Percentiles rank a stretch among this genome's conserved stretches.
phyloP scores from a whole-genome alignment of 37 sponge, comb jelly and placozoan genomes.

The Halichondria panicea region DNA sequence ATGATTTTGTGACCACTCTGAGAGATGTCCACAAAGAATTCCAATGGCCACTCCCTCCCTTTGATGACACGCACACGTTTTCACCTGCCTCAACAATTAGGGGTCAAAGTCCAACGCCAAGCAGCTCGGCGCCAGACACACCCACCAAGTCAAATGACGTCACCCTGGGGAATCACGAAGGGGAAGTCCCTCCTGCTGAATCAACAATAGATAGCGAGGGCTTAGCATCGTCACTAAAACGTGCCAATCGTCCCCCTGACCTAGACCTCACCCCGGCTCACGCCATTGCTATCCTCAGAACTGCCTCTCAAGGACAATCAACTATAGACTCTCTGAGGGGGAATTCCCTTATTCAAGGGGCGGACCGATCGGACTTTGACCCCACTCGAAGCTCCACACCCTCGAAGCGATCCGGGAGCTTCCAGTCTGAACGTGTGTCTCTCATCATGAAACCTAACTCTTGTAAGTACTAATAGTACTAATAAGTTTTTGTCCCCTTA shows the following conservation, averaged over 20 bases:
- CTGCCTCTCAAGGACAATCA: too few species aligned
- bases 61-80: background rate
- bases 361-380: conserved; percentile 4
- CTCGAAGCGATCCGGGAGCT: conserved; percentile 27
- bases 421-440: conserved; percentile 44
- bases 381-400: conserved; percentile 55
- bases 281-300: too few species aligned
- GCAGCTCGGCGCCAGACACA: background rate
- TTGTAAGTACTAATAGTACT: conserved; percentile 7
- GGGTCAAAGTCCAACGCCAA: background rate
- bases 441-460: conserved; percentile 20
- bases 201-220: background rate
- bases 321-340: background rate
- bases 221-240: conserved; percentile 5
- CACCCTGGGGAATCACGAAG: conserved; percentile 3
- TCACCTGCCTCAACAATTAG: background rate
- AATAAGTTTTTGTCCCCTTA: background rate
- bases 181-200: background rate
- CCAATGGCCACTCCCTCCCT: conserved; percentile 68
- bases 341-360: background rate
- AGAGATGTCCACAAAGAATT: conserved; percentile 59
- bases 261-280: conserved; percentile 43
- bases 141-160: background rate
- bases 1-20: conserved; percentile 44
- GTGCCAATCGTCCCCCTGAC: conserved; percentile 68